Evolutionary conservation across 1,140 invertebrate species (phyloP).

Genomic region (Phymastichus coffea): DNA sequence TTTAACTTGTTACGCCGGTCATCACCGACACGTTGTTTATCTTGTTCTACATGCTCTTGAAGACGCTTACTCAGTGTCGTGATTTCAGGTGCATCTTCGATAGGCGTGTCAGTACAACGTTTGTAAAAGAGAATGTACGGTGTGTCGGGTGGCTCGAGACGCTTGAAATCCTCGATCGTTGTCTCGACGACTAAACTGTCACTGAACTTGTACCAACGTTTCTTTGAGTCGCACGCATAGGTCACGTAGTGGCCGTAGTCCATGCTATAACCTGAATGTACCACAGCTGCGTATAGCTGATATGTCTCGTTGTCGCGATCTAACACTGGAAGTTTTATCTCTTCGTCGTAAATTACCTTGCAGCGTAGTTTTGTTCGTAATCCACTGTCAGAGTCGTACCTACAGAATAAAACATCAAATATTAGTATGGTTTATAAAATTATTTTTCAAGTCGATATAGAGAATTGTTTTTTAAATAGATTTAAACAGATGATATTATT

Average conservation of each 20-base stretch:
- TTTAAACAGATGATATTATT: too few relatives aligned
- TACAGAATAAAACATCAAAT: conserved; percentile 32
- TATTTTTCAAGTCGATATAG: too few relatives aligned
- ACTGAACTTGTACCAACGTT: conserved; percentile 80
- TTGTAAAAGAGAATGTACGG: conserved; percentile 82
- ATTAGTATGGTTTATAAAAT: too few relatives aligned
- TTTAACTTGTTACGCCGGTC: conserved; percentile 38
- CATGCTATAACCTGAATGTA: conserved; percentile 78
- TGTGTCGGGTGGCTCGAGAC: conserved; percentile 70
- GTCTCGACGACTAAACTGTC: conserved; percentile 69
- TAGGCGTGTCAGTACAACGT: conserved; percentile 36
- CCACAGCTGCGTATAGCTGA: conserved; percentile 75
- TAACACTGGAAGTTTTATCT: conserved; percentile 56
- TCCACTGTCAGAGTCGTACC: conserved; percentile 71
- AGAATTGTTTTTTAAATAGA: too few relatives aligned
- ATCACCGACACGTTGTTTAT: conserved; percentile 40
- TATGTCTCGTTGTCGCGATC: conserved; percentile 57
- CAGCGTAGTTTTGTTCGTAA: conserved; percentile 73
- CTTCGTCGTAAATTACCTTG: conserved; percentile 65
- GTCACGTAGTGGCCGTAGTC: conserved; percentile 88
- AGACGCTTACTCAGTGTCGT: conserved; percentile 51
- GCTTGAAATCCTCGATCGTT: conserved; percentile 63
- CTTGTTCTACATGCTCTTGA: conserved; percentile 53
- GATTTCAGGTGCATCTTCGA: conserved; percentile 45
- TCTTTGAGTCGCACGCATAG: conserved; percentile 67